phyloP scores from a whole-genome alignment of 2,113 vertebrate species.

The Condylura cristata region DNA sequence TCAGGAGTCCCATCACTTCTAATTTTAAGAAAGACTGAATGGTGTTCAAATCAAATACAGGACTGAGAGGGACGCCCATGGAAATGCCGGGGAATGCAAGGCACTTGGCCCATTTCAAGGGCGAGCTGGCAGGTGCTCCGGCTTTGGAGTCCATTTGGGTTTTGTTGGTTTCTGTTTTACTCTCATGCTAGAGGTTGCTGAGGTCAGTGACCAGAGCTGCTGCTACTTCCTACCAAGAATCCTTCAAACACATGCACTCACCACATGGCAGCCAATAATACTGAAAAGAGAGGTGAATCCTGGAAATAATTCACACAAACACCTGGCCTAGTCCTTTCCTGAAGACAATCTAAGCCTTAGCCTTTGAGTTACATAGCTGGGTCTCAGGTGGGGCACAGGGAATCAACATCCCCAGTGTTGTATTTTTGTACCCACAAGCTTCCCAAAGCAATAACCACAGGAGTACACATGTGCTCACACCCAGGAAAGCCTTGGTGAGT shows the following conservation, averaged over 20 bases:
- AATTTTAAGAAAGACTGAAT: background rate
- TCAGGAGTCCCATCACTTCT: background rate
- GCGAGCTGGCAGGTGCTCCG: background rate
- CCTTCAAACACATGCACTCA: background rate
- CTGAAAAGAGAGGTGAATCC: background rate
- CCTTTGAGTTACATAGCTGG: no score
- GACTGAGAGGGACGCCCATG: background rate
- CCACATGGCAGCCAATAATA: background rate
- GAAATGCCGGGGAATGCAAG: background rate
- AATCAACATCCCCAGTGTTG: background rate
- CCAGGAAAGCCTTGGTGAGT: background rate
- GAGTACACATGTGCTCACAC: rapidly evolving
- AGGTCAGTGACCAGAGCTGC: background rate
- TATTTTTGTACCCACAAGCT: rapidly evolving
- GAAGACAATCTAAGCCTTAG: background rate
- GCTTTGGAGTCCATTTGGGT: background rate
- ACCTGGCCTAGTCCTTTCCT: background rate
- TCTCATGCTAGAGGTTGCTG: background rate
- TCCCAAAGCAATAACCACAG: background rate
- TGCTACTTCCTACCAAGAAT: background rate
- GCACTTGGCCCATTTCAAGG: no score
- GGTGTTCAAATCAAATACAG: background rate
- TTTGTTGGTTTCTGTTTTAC: background rate
- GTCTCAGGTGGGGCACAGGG: background rate
- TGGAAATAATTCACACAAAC: background rate